These are phyloP conservation scores for Loxodonta africana DNA, from an alignment of 2,113 vertebrate species.

Conservation along the genomic window DNA sequence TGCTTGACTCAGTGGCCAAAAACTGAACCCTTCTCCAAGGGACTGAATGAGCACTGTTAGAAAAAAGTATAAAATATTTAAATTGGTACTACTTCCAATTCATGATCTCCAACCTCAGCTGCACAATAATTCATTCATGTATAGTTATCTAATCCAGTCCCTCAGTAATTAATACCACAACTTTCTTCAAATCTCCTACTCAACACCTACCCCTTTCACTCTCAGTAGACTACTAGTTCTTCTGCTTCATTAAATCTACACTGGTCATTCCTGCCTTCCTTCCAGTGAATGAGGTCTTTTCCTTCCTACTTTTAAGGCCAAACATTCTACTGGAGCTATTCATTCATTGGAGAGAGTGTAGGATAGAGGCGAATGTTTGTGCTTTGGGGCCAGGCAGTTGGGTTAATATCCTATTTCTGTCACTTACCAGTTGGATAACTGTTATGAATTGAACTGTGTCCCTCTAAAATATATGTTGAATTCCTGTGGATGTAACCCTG, in stretches of 20 bases:
- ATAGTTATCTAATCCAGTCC: neutral
- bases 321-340: neutral
- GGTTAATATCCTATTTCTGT: neutral
- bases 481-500: too few relatives aligned
- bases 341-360: neutral
- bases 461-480: too few relatives aligned
- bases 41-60: neutral
- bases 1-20: neutral
- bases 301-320: neutral
- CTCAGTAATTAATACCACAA: neutral
- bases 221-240: neutral
- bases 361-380: neutral
- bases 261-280: neutral
- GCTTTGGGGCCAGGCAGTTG: neutral
- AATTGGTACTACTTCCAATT: neutral
- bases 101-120: neutral
- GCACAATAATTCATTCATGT: neutral
- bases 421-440: neutral
- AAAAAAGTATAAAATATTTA: neutral
- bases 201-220: neutral
- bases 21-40: neutral
- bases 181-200: neutral
- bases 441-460: too few relatives aligned
- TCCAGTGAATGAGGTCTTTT: neutral
- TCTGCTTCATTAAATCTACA: neutral